phyloP scores from a whole-genome alignment of 2,888 invertebrate genomes.

The Micoletzkya japonica region DNA sequence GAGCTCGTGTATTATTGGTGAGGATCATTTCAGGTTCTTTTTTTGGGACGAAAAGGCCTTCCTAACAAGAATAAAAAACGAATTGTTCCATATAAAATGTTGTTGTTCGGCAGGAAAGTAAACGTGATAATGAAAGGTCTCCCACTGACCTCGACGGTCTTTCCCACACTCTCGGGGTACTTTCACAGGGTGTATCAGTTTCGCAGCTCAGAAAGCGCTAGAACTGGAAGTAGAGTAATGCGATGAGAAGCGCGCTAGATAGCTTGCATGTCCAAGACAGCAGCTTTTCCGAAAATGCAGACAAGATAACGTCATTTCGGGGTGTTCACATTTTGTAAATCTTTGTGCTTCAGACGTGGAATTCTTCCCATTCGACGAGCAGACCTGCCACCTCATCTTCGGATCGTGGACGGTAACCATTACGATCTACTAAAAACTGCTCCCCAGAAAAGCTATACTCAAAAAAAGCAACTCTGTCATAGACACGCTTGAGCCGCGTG shows the following conservation, averaged over 20 bases:
- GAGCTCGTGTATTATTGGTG: conserved; percentile 97
- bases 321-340: not conserved
- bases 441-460: too few relatives aligned
- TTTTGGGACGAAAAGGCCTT: not conserved
- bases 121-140: not conserved
- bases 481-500: too few relatives aligned
- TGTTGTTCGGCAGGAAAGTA: not conserved
- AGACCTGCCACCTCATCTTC: conserved; percentile 98
- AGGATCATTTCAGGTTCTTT: not conserved
- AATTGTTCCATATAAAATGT: too few relatives aligned
- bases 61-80: not conserved
- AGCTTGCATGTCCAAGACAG: too few relatives aligned
- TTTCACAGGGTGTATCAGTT: too few relatives aligned
- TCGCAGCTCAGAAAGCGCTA: too few relatives aligned
- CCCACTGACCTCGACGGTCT: not conserved
- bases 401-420: conserved; percentile 82
- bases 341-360: conserved; percentile 53
- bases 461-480: too few relatives aligned
- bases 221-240: too few relatives aligned
- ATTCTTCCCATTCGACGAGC: conserved; percentile 68
- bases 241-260: too few relatives aligned
- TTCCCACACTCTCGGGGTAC: too few relatives aligned
- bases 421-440: not conserved
- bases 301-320: too few relatives aligned
- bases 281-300: too few relatives aligned